A percentile compares a stretch with the other conserved stretches of the same genome.
phyloP scores from a whole-genome alignment of 2,888 invertebrate species.

The Micropterix aruncella region DNA sequence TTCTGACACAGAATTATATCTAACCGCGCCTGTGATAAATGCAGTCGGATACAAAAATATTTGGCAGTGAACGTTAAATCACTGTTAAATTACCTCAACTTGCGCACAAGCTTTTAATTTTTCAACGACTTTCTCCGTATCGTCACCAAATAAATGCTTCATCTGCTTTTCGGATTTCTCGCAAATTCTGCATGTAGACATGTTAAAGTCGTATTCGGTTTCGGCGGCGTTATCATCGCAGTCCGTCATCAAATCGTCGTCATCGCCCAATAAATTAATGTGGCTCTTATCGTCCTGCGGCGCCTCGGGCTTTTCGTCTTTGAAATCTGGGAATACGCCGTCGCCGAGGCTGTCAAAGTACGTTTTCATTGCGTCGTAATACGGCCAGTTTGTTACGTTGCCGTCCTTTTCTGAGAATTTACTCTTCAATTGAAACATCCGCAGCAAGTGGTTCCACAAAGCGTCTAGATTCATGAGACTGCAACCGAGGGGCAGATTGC shows the following conservation, averaged over 20 bases:
- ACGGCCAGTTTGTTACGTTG: slow-evolving; percentile 20
- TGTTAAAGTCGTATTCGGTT: too few relatives aligned
- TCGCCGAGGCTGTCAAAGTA: background rate
- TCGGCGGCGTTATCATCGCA: too few relatives aligned
- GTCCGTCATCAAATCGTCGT: background rate
- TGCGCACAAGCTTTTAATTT: background rate
- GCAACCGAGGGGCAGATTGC: slow-evolving; percentile 27
- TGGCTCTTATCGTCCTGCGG: background rate
- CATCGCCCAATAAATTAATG: background rate
- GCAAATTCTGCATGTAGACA: background rate
- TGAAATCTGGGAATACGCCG: background rate
- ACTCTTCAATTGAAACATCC: slow-evolving; percentile 18
- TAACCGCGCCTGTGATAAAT: too few relatives aligned
- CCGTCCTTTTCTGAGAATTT: slow-evolving; percentile 1
- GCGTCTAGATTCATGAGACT: slow-evolving; percentile 32
- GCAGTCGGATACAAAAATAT: too few relatives aligned
- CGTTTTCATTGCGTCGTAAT: slow-evolving; percentile 21
- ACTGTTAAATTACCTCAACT: background rate
- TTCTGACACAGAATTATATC: too few relatives aligned
- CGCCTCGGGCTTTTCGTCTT: background rate
- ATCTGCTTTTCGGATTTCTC: background rate
- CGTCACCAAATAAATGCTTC: background rate
- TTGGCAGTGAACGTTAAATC: too few relatives aligned
- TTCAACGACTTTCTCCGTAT: background rate
- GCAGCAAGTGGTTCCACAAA: slow-evolving; percentile 29